Percentiles rank a stretch among this genome's conserved stretches.
phyloP scores from a whole-genome alignment of 2,888 invertebrate genomes.

The Flabesymbios commensalis region DNA sequence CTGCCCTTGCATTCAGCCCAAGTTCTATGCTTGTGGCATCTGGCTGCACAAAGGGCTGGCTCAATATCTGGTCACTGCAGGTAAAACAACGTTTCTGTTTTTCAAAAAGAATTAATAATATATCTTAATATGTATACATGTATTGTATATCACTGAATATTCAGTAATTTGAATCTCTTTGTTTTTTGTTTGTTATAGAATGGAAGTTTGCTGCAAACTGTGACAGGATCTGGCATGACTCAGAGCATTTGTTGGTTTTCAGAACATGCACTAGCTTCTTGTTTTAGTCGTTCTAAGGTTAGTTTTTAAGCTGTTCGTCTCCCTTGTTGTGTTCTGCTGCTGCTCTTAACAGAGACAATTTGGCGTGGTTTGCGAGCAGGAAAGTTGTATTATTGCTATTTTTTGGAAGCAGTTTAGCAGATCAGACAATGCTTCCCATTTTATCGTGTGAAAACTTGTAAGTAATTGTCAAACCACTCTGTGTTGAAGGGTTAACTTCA shows the following conservation, averaged over 20 bases:
- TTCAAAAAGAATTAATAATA: no score
- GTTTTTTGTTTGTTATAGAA: conserved; percentile 53
- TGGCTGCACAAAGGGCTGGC: conserved; percentile 65
- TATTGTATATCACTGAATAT: no score
- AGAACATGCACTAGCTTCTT: conserved; percentile 64
- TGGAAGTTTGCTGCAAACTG: conserved; percentile 67
- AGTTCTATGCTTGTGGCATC: conserved; percentile 67
- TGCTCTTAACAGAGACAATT: no score
- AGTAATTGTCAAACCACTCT: not conserved
- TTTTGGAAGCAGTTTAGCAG: no score
- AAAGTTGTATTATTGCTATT: no score
- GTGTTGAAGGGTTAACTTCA: not conserved
- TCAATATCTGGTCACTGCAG: conserved; percentile 69
- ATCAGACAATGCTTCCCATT: no score
- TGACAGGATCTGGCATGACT: conserved; percentile 65
- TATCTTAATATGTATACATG: no score
- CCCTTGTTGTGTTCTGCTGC: no score
- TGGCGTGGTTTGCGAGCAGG: no score
- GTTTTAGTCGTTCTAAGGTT: conserved; percentile 66
- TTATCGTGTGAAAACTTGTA: no score
- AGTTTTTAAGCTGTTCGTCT: not conserved
- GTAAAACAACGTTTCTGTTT: no score
- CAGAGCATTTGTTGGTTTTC: conserved; percentile 66
- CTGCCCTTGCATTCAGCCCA: conserved; percentile 65
- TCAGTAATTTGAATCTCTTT: not conserved